A percentile compares a stretch with the other conserved stretches of the same genome.
These are phyloP conservation scores for Thymelicus lineola DNA, from an alignment of 2,888 invertebrate species.

Conservation along the genomic window DNA sequence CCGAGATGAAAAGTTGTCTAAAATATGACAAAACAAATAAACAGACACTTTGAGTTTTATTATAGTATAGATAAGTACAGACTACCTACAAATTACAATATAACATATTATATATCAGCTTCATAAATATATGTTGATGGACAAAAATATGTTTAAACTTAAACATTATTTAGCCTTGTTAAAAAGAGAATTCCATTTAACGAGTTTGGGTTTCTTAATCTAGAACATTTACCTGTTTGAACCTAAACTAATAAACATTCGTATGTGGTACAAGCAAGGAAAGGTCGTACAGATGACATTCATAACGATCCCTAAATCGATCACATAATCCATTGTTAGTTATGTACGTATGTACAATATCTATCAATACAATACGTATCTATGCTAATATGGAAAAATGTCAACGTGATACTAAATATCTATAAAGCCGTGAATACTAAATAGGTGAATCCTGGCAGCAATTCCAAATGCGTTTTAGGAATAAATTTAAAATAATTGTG, in stretches of 20 bases:
- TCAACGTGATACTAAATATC: not conserved
- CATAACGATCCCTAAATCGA: not conserved
- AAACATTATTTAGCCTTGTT: not conserved
- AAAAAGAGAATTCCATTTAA: not conserved
- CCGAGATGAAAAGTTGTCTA: no score
- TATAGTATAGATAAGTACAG: no score
- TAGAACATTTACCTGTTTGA: not conserved
- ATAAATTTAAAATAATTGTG: not conserved
- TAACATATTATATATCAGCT: no score
- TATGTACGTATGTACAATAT: not conserved
- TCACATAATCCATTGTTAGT: not conserved
- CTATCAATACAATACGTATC: no score
- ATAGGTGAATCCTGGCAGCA: not conserved
- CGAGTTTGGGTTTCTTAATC: not conserved
- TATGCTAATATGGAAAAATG: not conserved
- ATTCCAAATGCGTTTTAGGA: not conserved
- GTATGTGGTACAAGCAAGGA: constrained; percentile 5
- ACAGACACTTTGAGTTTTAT: no score
- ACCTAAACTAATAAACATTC: not conserved
- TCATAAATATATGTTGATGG: no score
- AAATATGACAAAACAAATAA: no score
- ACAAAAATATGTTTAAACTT: no score
- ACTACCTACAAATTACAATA: no score
- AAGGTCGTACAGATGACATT: constrained; percentile 14
- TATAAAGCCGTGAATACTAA: not conserved